A percentile compares a stretch with the other conserved stretches of the same genome.
Conservation (phyloP, 2,888 invertebrate genomes). For the Ptychoptera contaminata region DNA sequence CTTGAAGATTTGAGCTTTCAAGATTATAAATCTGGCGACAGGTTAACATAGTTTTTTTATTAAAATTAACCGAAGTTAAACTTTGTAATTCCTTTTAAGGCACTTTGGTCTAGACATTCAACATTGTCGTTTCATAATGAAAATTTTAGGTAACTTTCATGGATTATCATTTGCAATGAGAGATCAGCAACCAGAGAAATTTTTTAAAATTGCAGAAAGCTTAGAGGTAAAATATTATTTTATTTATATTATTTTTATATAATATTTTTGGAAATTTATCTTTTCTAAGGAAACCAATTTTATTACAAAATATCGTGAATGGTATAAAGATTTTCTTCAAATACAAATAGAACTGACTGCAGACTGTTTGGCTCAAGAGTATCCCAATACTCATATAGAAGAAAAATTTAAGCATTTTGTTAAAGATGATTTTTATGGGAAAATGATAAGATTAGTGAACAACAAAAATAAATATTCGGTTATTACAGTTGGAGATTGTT, state of each 20-base stretch:
- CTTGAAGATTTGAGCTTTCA: constrained; percentile 37
- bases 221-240: constrained; percentile 44
- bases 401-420: constrained; percentile 38
- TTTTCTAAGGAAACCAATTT: no score
- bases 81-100: constrained; percentile 14
- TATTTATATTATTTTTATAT: no score
- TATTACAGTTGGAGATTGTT: constrained; percentile 55
- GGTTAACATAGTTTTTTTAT: constrained; percentile 14
- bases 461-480: constrained; percentile 33
- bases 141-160: constrained; percentile 40
- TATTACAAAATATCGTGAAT: constrained; percentile 33
- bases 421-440: constrained; percentile 34
- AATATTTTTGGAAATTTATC: no score
- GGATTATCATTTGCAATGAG: constrained; percentile 42
- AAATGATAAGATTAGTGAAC: constrained; percentile 30
- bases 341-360: constrained; percentile 36
- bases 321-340: constrained; percentile 40
- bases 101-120: constrained; percentile 36
- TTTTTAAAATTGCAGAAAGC: constrained; percentile 27
- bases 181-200: constrained; percentile 36
- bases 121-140: constrained; percentile 35
- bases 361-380: constrained; percentile 48
- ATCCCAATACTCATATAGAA: constrained; percentile 40
- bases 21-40: constrained; percentile 31
- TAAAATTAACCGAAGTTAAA: neutral